Evolutionary conservation across 2,888 invertebrate species (phyloP).

Genomic region (Corbicula japonica): DNA sequence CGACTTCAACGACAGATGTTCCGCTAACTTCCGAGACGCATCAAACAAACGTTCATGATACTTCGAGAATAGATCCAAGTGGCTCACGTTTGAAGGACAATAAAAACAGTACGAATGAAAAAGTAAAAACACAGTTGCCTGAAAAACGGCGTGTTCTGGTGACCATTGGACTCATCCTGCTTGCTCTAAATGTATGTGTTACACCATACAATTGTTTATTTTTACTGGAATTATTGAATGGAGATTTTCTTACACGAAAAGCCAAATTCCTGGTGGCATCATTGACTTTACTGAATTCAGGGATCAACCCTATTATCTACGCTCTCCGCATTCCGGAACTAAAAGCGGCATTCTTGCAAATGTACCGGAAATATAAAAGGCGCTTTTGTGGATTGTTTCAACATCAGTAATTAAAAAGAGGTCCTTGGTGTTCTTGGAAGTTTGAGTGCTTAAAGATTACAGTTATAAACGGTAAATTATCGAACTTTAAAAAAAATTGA

Average conservation of each 20-base stretch:
- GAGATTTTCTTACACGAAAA: not conserved
- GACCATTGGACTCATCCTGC: not conserved
- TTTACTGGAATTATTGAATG: not conserved
- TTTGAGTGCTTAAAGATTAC: no score
- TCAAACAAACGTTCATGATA: not conserved
- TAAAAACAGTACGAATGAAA: no score
- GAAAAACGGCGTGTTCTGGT: not conserved
- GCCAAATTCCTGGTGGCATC: not conserved
- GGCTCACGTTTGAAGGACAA: not conserved
- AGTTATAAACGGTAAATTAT: no score
- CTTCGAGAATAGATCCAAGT: not conserved
- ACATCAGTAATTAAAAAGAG: no score
- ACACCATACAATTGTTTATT: not conserved
- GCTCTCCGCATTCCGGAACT: not conserved
- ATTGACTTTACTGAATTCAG: not conserved
- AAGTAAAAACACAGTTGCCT: not conserved
- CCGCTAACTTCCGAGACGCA: no score
- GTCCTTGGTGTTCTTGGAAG: no score
- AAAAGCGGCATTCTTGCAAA: not conserved
- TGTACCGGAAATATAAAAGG: no score
- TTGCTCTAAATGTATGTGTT: not conserved
- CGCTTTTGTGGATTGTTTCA: no score
- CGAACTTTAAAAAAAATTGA: no score
- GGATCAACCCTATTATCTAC: slow-evolving; percentile 4
- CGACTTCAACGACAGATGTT: no score